A percentile compares a stretch with the other conserved stretches of the same genome.
Evolutionary conservation across 2,113 vertebrate species (phyloP).

Genomic region (rat (Rattus norvegicus)): DNA sequence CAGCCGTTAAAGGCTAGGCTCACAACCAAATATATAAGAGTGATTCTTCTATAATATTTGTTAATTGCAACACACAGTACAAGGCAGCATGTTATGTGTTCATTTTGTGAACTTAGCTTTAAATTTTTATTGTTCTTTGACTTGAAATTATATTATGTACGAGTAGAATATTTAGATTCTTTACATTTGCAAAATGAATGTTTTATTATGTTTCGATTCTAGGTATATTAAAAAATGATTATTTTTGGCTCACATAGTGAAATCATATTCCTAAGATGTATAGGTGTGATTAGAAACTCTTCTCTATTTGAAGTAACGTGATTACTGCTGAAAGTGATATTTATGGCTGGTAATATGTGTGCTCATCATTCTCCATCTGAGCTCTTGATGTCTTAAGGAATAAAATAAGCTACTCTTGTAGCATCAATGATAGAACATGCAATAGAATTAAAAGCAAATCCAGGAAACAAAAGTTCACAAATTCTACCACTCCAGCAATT

Average conservation of each 20-base stretch:
- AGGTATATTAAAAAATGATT: conserved; percentile 67
- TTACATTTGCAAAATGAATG: conserved; percentile 62
- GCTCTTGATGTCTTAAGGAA: conserved; percentile 28
- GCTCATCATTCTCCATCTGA: conserved; percentile 52
- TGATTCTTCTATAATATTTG: background rate
- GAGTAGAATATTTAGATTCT: conserved; percentile 35
- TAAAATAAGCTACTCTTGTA: background rate
- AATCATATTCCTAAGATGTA: conserved; percentile 70
- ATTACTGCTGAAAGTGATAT: conserved; percentile 61
- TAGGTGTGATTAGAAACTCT: conserved; percentile 74
- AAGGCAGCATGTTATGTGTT: background rate
- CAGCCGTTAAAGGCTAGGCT: too few species aligned
- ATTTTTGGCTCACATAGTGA: conserved; percentile 57
- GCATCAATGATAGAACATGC: background rate
- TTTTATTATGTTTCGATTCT: conserved; percentile 65
- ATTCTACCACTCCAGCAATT: background rate
- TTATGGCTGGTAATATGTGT: conserved; percentile 64
- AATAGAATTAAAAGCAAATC: conserved; percentile 42
- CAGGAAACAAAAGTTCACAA: conserved; percentile 1
- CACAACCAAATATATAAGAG: too few species aligned
- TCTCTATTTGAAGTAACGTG: conserved; percentile 64
- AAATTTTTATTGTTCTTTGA: conserved; percentile 41
- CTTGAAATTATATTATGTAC: conserved; percentile 49
- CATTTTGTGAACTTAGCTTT: conserved; percentile 51
- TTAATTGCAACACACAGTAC: conserved; percentile 40